A percentile compares a stretch with the other conserved stretches of the same genome.
Conservation (phyloP, 2,113 vertebrate genomes). For the Nothoprocta perdicaria region DNA sequence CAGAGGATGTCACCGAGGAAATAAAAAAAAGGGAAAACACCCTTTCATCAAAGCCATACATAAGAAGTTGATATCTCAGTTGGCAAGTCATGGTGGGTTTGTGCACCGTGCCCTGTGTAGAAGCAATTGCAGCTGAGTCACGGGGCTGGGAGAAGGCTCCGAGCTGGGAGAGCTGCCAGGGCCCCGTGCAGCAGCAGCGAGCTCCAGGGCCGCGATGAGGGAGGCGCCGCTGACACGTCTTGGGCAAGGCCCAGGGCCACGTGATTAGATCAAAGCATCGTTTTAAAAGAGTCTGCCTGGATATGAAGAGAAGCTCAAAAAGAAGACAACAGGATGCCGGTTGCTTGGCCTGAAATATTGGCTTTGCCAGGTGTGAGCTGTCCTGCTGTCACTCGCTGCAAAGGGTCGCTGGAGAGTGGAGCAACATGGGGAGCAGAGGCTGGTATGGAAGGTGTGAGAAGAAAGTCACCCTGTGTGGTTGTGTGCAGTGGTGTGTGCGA, state of each 20-base stretch:
- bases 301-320: neutral
- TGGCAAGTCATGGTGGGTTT: neutral
- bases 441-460: neutral
- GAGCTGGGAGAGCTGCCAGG: neutral
- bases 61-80: neutral
- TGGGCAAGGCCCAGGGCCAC: neutral
- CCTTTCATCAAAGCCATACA: neutral
- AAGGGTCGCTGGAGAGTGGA: neutral
- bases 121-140: slow-evolving; percentile 42
- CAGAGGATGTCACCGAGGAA: neutral
- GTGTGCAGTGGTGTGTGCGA: neutral
- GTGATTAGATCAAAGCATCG: neutral
- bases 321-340: neutral
- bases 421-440: rapidly evolving
- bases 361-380: neutral
- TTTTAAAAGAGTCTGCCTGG: neutral
- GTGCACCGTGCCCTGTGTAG: neutral
- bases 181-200: neutral
- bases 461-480: neutral
- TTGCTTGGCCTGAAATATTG: neutral
- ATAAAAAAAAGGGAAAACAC: neutral
- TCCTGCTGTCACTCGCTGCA: neutral
- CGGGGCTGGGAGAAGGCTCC: neutral
- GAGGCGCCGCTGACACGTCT: neutral
- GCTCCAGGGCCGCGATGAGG: neutral